Conservation (phyloP, 1,140 invertebrate species). For the Hyles vespertilio region DNA sequence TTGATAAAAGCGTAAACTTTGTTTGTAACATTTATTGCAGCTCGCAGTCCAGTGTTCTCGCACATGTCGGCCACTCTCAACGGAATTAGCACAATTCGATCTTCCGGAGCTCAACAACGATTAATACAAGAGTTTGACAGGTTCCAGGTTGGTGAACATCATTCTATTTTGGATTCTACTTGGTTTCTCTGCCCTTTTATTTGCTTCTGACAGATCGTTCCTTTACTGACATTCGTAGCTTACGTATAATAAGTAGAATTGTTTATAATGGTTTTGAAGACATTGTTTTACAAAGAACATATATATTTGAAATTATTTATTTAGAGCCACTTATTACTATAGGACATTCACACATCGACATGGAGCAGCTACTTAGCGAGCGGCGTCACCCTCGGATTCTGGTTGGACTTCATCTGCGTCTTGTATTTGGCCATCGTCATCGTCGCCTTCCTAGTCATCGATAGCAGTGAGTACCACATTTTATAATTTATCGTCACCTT, state of each 20-base stretch:
- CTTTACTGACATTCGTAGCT: too few species aligned
- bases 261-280: too few species aligned
- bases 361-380: slow-evolving; percentile 70
- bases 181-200: too few species aligned
- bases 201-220: too few species aligned
- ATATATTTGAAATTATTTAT: too few species aligned
- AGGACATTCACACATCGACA: slow-evolving; percentile 69
- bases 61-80: slow-evolving; percentile 87
- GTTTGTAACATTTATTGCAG: slow-evolving; percentile 41
- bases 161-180: too few species aligned
- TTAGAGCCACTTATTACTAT: not conserved
- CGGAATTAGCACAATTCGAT: slow-evolving; percentile 88
- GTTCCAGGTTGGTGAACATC: slow-evolving; percentile 48
- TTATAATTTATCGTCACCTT: too few species aligned
- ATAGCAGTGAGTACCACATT: slow-evolving; percentile 56
- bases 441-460: slow-evolving; percentile 72
- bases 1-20: not conserved
- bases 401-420: slow-evolving; percentile 80
- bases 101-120: slow-evolving; percentile 79
- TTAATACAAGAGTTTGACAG: slow-evolving; percentile 84
- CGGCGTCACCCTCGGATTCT: slow-evolving; percentile 73
- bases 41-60: slow-evolving; percentile 87
- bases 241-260: too few species aligned
- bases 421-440: slow-evolving; percentile 76
- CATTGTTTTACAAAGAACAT: too few species aligned